Percentiles rank a stretch among this genome's conserved stretches.
These are phyloP conservation scores for Ophion costatus DNA, from an alignment of 2,888 invertebrate genomes.

Conservation along the genomic window DNA sequence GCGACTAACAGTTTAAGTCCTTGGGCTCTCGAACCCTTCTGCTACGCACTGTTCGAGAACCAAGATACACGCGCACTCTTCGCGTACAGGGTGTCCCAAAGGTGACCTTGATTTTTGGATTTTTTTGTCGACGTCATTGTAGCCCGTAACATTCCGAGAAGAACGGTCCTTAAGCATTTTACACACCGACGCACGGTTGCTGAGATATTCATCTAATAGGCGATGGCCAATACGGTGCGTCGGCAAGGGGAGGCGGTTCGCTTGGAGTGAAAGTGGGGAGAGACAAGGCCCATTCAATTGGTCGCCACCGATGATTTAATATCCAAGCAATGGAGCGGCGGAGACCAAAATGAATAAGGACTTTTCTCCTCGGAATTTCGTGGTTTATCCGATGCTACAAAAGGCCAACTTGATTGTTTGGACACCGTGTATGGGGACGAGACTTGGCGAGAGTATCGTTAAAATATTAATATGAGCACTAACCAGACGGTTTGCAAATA, in stretches of 20 bases:
- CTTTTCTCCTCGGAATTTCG: not conserved
- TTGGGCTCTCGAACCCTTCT: conserved; percentile 25
- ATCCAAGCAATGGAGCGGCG: not conserved
- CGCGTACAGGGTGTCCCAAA: not conserved
- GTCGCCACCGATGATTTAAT: not conserved
- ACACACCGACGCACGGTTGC: not conserved
- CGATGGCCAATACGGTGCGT: not conserved
- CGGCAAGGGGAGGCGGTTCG: no score
- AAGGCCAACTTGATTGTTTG: no score
- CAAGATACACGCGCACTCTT: not conserved
- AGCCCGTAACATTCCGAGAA: not conserved
- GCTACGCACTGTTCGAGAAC: not conserved
- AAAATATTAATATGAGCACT: no score
- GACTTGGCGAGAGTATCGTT: no score
- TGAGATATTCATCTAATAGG: not conserved
- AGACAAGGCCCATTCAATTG: not conserved
- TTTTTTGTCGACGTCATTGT: not conserved
- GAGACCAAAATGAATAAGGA: not conserved
- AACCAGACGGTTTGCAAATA: no score
- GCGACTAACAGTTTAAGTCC: conserved; percentile 44
- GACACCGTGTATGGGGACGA: no score
- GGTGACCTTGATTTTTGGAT: not conserved
- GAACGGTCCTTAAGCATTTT: not conserved
- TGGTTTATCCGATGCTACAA: no score
- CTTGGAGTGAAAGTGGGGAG: not conserved